Percentiles rank a stretch among this genome's conserved stretches.
These are phyloP conservation scores for Syndactyla subalaris DNA, from an alignment of 2,797 vertebrate genomes.

Conservation along the genomic window DNA sequence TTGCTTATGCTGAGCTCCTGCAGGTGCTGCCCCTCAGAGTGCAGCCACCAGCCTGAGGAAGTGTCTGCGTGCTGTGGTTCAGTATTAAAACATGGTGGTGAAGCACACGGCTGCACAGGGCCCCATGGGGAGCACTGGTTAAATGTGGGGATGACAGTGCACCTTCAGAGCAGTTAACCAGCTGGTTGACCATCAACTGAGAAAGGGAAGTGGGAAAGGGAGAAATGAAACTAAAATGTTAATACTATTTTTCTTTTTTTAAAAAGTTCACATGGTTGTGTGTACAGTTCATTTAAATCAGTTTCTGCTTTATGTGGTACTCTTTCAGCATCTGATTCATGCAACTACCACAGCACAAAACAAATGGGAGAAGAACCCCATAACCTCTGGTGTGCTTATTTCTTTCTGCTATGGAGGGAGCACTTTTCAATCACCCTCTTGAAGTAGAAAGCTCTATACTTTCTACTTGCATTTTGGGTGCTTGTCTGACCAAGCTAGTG, in stretches of 20 bases:
- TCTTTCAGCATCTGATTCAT: not conserved
- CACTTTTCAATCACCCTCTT: not conserved
- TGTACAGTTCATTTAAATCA: not conserved
- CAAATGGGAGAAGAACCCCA: accelerated
- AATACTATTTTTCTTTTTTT: not conserved
- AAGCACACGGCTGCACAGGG: not conserved
- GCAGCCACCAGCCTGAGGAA: not conserved
- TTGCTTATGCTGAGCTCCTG: conserved; percentile 11
- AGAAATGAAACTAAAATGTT: conserved; percentile 28
- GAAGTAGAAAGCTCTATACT: not conserved
- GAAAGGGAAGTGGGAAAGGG: conserved; percentile 27
- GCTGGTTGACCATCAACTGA: conserved; percentile 18
- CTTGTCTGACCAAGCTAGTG: not conserved
- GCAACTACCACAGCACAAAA: not conserved
- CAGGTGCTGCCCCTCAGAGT: not conserved
- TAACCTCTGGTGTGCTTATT: not conserved
- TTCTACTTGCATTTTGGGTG: not conserved
- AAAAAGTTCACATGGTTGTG: not conserved
- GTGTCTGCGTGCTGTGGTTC: conserved; percentile 10
- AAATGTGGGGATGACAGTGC: not conserved
- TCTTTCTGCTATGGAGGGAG: not conserved
- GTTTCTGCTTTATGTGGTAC: not conserved
- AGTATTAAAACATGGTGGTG: not conserved
- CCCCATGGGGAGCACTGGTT: not conserved
- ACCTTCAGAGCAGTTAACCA: not conserved